Conservation (phyloP, 2,888 invertebrate genomes). For the Nomada fucata region DNA sequence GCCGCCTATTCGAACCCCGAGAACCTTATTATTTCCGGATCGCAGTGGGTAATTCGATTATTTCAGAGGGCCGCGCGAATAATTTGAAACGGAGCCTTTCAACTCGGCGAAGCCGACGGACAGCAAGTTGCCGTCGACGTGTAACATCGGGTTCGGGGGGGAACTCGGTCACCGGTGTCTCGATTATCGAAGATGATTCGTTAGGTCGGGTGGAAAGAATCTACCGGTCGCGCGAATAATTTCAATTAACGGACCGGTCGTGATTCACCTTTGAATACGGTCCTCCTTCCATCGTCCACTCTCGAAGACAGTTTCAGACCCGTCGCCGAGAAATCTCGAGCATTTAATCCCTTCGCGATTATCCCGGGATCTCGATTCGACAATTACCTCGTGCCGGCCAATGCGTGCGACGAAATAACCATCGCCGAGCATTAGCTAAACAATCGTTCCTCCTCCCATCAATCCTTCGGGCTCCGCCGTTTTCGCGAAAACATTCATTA, state of each 20-base stretch:
- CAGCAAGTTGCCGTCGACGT: background rate
- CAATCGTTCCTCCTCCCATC: background rate
- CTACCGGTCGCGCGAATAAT: conserved; percentile 16
- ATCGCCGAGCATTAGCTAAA: background rate
- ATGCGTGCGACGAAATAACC: background rate
- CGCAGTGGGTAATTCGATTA: too few relatives aligned
- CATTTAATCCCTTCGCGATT: too few relatives aligned
- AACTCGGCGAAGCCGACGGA: too few relatives aligned
- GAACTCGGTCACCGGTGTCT: conserved; percentile 11
- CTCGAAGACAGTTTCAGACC: background rate
- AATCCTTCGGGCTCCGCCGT: background rate
- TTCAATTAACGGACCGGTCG: conserved; percentile 8
- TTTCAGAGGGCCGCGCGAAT: too few relatives aligned
- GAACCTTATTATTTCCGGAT: too few relatives aligned
- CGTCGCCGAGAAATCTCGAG: background rate
- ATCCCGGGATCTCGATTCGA: too few relatives aligned
- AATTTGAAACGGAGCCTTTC: too few relatives aligned
- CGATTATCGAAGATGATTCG: conserved; percentile 19
- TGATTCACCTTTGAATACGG: conserved; percentile 2
- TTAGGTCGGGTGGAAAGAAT: background rate
- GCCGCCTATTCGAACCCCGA: too few relatives aligned
- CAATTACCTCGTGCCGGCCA: too few relatives aligned
- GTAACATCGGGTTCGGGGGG: background rate
- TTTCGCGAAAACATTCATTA: conserved; percentile 36
- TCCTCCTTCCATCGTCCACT: background rate